phyloP scores from a whole-genome alignment of 2,888 invertebrate species.

The Blera fallax region DNA sequence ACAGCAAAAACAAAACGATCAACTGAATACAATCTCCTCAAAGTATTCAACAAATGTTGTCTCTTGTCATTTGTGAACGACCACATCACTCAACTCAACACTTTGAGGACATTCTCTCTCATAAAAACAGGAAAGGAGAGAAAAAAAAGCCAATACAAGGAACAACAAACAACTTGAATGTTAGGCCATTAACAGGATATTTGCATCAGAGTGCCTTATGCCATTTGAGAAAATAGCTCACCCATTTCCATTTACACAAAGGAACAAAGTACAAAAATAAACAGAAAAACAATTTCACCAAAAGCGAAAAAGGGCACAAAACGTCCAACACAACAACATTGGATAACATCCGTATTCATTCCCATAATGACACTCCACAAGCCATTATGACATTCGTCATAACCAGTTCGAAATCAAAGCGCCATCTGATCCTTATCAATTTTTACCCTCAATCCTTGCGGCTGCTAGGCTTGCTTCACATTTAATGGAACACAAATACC shows the following conservation, averaged over 20 bases:
- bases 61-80: neutral
- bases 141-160: neutral
- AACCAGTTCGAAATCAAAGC: slow-evolving; percentile 65
- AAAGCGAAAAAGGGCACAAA: slow-evolving; percentile 64
- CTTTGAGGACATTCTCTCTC: neutral
- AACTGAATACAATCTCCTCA: neutral
- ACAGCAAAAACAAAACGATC: neutral
- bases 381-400: slow-evolving; percentile 68
- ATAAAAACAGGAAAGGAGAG: neutral
- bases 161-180: slow-evolving; percentile 31
- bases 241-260: slow-evolving; percentile 34
- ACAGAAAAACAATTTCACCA: slow-evolving; percentile 46
- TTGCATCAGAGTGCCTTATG: slow-evolving; percentile 27
- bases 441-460: slow-evolving; percentile 65
- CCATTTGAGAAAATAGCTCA: slow-evolving; percentile 36
- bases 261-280: slow-evolving; percentile 22
- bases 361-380: slow-evolving; percentile 46
- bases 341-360: slow-evolving; percentile 32
- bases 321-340: slow-evolving; percentile 1
- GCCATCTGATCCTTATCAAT: slow-evolving; percentile 70
- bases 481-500: slow-evolving; percentile 69
- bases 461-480: slow-evolving; percentile 36
- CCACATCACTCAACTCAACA: slow-evolving; percentile 11
- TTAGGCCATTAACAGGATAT: slow-evolving; percentile 54
- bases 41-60: slow-evolving; percentile 24